phyloP scores from a whole-genome alignment of 2,797 vertebrate genomes.

The Poliocrania exsul region DNA sequence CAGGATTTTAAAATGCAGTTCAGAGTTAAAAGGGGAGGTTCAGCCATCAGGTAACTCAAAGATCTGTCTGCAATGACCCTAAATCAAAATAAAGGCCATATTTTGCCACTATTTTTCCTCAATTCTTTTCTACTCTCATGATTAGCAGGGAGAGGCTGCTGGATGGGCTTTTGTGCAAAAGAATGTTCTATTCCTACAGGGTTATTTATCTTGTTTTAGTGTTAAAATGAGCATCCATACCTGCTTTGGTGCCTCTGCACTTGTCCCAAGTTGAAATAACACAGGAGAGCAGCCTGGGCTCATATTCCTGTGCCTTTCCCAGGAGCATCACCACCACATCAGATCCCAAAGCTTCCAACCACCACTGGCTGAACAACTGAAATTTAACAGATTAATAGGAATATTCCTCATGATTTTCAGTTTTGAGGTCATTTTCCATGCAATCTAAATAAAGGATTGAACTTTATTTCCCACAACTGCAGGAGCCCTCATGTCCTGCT shows the following conservation, averaged over 20 bases:
- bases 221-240: not conserved
- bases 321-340: rapidly evolving
- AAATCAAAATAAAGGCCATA: not conserved
- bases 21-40: not conserved
- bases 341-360: not conserved
- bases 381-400: not conserved
- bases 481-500: not conserved
- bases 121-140: not conserved
- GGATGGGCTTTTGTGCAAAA: not conserved
- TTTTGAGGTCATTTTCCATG: not conserved
- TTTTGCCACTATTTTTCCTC: not conserved
- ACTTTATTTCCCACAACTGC: not conserved
- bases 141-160: not conserved
- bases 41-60: not conserved
- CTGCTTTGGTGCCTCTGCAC: not conserved
- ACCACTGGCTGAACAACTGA: rapidly evolving
- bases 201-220: not conserved
- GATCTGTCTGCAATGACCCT: not conserved
- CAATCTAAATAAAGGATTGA: not conserved
- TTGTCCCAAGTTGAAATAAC: not conserved
- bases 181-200: not conserved
- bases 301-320: not conserved
- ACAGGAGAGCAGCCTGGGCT: not conserved
- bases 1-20: not conserved
- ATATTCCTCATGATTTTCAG: not conserved